Base-by-base conservation (phyloP, 2,113 vertebrate species). In the Rhadina sibilatrix region DNA sequence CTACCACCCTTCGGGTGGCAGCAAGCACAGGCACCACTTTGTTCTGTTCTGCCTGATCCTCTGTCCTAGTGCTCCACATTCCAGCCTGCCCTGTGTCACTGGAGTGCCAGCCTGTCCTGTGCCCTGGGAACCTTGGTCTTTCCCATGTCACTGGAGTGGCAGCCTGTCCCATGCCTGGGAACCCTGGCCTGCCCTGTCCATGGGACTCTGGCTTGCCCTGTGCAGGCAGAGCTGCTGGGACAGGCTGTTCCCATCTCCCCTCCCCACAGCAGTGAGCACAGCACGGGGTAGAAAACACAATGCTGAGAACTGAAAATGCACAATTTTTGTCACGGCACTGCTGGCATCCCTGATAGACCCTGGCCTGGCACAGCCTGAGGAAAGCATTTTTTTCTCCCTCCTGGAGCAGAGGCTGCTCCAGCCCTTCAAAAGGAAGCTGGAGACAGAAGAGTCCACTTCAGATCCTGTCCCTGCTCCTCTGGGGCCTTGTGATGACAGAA, bases 61-160 rank as follows among this genome's bases (percentile, higher is more conserved):
- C 16, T 63, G 40, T 42, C 33, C 24, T 17, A 14, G 44, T 8
- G 15, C 25, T 53, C n/a, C 9, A 1, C 24, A 19, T 69, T 38
- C 54, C 0, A 0, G 12, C 63, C 38, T 77, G 31, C n/a, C 37
- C 27, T 9, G 1, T 15, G 44, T 52, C 71, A 52, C 83, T 44
- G 27, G 15, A 19, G 35, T 59, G 52, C 5, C 52, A 37, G 42
- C 50, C n/a, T 53, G 38, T 37, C 16, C 47, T 10, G 5, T 13
- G n/a, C 35, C 35, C n/a, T n/a, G 53, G 54, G 44, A 23, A 22
- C 47, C 38, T 40, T 54, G 60, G 14, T 35, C 18, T 53, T 35
- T 65, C 76, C 38, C 38, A 4, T 53, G 38, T 44, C 25, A 23
- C 31, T 47, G 52, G 22, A 22, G 42, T 57, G 50, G 4, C 50